phyloP scores from a whole-genome alignment of 2,888 invertebrate genomes.

The Resseliella maxima region DNA sequence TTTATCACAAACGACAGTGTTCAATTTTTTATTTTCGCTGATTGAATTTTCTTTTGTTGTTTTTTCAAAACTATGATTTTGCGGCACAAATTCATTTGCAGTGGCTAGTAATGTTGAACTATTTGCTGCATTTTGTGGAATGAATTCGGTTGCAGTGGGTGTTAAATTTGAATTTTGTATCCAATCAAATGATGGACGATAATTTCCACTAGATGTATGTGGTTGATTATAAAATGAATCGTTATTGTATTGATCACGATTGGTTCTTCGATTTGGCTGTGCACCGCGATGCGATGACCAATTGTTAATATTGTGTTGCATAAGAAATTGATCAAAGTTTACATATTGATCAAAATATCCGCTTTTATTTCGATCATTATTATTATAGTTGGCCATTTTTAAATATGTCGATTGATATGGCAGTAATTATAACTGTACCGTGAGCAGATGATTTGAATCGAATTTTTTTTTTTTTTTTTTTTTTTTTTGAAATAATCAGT shows the following conservation, averaged over 20 bases:
- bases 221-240: background rate
- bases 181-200: background rate
- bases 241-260: background rate
- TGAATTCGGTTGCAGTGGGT: constrained; percentile 60
- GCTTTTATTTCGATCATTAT: constrained; percentile 16
- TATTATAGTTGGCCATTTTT: background rate
- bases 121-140: background rate
- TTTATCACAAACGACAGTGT: constrained; percentile 17
- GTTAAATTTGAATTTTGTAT: constrained; percentile 63
- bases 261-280: background rate
- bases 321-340: constrained; percentile 67
- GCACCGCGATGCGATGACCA: background rate
- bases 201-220: background rate
- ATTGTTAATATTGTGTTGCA: constrained; percentile 64
- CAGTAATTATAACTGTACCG: background rate
- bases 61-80: constrained; percentile 60
- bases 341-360: constrained; percentile 63
- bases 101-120: constrained; percentile 64
- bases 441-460: background rate
- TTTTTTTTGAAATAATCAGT: too few species aligned
- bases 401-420: background rate
- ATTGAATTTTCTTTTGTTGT: background rate
- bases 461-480: too few species aligned
- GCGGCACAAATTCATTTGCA: constrained; percentile 66
- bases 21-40: background rate